Percentiles rank a stretch among this genome's conserved stretches.
These are phyloP conservation scores for Lapara coniferarum DNA, from an alignment of 2,888 invertebrate species.

Conservation along the genomic window DNA sequence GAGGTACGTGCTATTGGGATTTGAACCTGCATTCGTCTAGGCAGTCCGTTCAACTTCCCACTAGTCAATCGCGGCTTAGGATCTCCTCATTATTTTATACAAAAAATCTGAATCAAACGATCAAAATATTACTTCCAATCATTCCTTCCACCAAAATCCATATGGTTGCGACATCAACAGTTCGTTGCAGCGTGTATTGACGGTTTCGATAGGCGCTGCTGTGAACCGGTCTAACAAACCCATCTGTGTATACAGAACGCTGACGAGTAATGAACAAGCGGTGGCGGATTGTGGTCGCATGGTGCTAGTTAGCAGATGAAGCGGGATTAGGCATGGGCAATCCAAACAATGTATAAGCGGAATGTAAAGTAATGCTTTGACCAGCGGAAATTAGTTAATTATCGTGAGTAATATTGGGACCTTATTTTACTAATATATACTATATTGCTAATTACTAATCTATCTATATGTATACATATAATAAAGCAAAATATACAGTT, in stretches of 20 bases:
- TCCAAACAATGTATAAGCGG: too few relatives aligned
- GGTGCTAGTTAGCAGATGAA: slow-evolving; percentile 4
- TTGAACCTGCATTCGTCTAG: too few relatives aligned
- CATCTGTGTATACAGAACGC: slow-evolving; percentile 15
- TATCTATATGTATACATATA: too few relatives aligned
- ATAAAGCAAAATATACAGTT: too few relatives aligned
- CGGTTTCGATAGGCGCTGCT: neutral
- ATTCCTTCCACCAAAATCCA: slow-evolving; percentile 2
- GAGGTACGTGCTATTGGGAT: too few relatives aligned
- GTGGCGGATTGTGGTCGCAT: slow-evolving; percentile 14
- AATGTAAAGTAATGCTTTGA: too few relatives aligned
- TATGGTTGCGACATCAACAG: slow-evolving; percentile 1
- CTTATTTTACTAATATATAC: too few relatives aligned
- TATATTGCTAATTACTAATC: too few relatives aligned
- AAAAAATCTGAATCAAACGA: neutral
- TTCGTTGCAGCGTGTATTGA: neutral
- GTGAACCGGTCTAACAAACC: slow-evolving; percentile 23
- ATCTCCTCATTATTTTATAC: neutral
- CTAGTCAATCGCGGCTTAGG: too few relatives aligned
- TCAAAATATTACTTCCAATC: neutral
- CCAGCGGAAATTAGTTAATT: too few relatives aligned
- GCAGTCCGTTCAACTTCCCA: too few relatives aligned
- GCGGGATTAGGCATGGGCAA: neutral
- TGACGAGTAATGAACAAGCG: slow-evolving; percentile 31
- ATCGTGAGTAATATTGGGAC: too few relatives aligned